Evolutionary conservation across 2,113 vertebrate species (phyloP).

Genomic region (Coptodon bakossiorum): DNA sequence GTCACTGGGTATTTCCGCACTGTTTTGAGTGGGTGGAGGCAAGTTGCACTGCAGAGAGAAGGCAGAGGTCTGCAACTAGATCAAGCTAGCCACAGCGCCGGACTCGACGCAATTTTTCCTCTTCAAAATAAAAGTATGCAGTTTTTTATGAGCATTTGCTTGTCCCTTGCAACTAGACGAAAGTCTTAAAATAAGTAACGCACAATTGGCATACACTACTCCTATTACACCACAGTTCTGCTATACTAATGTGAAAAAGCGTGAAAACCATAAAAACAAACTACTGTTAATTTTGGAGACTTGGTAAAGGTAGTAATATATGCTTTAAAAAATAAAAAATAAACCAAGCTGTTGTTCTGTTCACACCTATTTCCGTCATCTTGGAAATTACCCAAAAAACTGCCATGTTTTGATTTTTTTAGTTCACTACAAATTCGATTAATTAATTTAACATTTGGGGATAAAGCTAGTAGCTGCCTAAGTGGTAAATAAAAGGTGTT

Average conservation of each 20-base stretch:
- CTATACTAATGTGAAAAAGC: not conserved
- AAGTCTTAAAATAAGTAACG: not conserved
- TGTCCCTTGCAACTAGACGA: not conserved
- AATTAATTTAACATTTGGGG: not conserved
- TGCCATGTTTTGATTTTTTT: not conserved
- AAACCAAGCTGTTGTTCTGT: not conserved
- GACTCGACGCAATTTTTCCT: not conserved
- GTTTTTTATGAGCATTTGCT: not conserved
- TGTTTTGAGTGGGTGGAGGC: constrained; percentile 52
- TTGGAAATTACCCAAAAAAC: not conserved
- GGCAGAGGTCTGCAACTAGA: not conserved
- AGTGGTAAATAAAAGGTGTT: not conserved
- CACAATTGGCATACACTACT: not conserved
- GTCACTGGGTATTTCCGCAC: constrained; percentile 75
- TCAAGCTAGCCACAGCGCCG: not conserved
- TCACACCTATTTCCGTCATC: not conserved
- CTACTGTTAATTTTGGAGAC: not conserved
- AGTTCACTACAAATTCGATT: not conserved
- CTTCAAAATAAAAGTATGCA: constrained; percentile 24
- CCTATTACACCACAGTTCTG: not conserved
- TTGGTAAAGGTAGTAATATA: not conserved
- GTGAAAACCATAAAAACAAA: not conserved
- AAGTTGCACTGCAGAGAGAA: constrained; percentile 9
- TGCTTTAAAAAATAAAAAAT: not conserved
- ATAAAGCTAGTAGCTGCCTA: not conserved